Percentiles rank a stretch among this genome's conserved stretches.
Evolutionary conservation across 1,140 invertebrate genomes (phyloP).

Genomic region (Macrotrachela quadricornifera): DNA sequence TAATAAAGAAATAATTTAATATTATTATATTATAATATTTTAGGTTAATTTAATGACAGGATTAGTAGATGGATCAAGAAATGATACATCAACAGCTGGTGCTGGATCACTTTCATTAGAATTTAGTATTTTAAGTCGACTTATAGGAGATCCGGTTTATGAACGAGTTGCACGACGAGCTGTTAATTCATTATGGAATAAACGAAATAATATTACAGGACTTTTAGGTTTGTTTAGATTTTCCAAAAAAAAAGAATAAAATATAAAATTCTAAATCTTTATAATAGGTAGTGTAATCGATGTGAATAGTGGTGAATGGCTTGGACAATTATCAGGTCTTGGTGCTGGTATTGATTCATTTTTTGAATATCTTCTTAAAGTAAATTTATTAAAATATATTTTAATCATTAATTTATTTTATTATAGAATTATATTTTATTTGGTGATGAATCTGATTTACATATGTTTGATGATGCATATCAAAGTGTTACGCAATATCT

Average conservation of each 20-base stretch:
- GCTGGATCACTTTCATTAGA: constrained; percentile 43
- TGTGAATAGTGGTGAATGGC: constrained; percentile 63
- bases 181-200: constrained; percentile 36
- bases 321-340: constrained; percentile 39
- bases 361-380: constrained; percentile 47
- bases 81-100: constrained; percentile 45
- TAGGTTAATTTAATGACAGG: constrained; percentile 40
- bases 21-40: constrained; percentile 42
- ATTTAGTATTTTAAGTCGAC: constrained; percentile 41
- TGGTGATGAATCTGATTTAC: constrained; percentile 37
- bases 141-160: constrained; percentile 41
- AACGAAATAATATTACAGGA: constrained; percentile 39
- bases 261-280: too few relatives aligned
- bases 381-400: too few relatives aligned
- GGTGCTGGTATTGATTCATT: constrained; percentile 48
- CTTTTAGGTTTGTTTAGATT: constrained; percentile 30
- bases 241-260: too few relatives aligned
- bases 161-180: constrained; percentile 39
- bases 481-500: constrained; percentile 8
- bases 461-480: constrained; percentile 42
- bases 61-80: constrained; percentile 33
- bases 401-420: too few relatives aligned
- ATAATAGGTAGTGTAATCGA: background rate
- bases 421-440: constrained; percentile 39
- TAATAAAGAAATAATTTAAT: too few relatives aligned